Evolutionary conservation across 2,113 vertebrate genomes (phyloP), one percentile per base, ranked within the genome.

Genomic region (Eulemur macaco): DNA sequence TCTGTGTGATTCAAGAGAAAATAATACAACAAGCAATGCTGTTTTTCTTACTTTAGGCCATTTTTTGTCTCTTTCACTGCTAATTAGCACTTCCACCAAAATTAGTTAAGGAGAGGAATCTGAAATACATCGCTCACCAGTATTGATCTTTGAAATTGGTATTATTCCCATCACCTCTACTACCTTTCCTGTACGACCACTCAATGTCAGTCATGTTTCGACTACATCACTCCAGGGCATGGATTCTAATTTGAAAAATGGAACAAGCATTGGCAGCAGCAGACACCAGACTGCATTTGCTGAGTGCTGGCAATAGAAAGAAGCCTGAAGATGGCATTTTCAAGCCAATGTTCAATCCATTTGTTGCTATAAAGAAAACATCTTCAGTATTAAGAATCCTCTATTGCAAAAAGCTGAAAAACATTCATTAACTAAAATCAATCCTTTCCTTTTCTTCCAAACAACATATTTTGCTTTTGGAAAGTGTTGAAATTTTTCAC

Each of bases 371-470:
- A 91, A 89, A 94, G 74, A 91, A 97, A 94, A 69, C 47, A 76
- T 45, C 69, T 66, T 64, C 27, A 45, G 1, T 86, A 56, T 93
- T 82, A 89, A 93, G 63, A 94, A 83, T 86, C 47, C 31, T 1
- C 0, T 80, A 52, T 87, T 86, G 45, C 82, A 95, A 87, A 90
- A 69, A 89, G 47, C 66, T 86, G 56, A 86, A 93, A 93, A 95
- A 31, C 82, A 95, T 71, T 96, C 88, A 91, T 96, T 97, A 97
- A 63, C 25, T 86, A 86, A 97, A 96, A 96, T 93, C 88, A 89
- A 82, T 97, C 73, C 29, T 88, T 97, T 78, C 13, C 31, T 96
- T 96, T 96, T 91, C 56, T 86, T 66, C 45, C n/a, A 66, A 88
- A 91, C 47, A 94, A 83, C 52, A 82, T 12, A 80, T 11, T 66